Percentiles rank a stretch among this genome's conserved stretches.
Conservation (phyloP, 2,888 invertebrate genomes). For the Brachypalpus laphriformis region DNA sequence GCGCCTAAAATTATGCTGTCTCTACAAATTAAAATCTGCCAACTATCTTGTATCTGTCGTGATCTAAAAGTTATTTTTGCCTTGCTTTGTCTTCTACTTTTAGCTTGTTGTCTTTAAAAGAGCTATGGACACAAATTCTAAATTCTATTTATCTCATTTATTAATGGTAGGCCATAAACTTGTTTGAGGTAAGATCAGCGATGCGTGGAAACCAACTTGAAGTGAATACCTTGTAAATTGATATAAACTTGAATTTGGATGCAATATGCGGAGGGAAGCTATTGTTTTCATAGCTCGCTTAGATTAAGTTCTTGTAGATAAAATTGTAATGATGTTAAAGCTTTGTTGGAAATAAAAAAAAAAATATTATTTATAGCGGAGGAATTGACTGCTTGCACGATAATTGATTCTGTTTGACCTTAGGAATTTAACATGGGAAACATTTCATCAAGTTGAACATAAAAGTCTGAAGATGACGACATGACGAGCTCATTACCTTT, state of each 20-base stretch:
- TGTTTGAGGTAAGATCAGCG: conserved; percentile 54
- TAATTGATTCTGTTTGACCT: not conserved
- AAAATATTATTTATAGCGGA: conserved; percentile 10
- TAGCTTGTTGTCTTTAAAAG: conserved; percentile 16
- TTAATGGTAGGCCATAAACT: conserved; percentile 50
- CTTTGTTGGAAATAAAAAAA: conserved; percentile 36
- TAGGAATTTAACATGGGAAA: not conserved
- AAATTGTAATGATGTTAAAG: conserved; percentile 30
- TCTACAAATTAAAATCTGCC: conserved; percentile 2
- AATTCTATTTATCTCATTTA: conserved; percentile 60
- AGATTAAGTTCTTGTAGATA: conserved; percentile 70
- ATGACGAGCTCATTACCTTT: no score
- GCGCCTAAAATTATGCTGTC: conserved; percentile 59
- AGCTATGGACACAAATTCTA: conserved; percentile 16
- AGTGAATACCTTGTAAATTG: conserved; percentile 55
- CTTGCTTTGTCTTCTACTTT: conserved; percentile 17
- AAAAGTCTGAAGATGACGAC: not conserved
- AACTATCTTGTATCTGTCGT: not conserved
- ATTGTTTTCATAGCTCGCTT: conserved; percentile 47
- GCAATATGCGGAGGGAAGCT: conserved; percentile 51
- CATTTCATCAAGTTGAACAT: not conserved
- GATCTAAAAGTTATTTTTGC: not conserved
- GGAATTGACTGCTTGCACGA: not conserved
- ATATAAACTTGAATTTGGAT: conserved; percentile 65
- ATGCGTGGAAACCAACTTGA: conserved; percentile 57